Evolutionary conservation across 2,888 invertebrate species (phyloP).

Genomic region (Archips crataeganus): DNA sequence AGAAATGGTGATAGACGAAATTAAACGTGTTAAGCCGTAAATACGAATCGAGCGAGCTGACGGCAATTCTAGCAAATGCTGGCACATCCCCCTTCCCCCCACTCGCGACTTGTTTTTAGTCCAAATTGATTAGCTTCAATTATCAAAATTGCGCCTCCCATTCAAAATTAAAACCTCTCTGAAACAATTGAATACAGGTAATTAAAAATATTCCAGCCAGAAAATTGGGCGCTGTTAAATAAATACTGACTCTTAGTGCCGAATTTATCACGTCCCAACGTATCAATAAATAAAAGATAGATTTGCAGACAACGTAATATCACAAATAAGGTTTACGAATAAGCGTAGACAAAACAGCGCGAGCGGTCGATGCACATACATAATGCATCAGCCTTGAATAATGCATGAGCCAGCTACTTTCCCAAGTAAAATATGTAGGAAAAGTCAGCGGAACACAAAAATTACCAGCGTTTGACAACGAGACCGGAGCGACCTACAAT

Average conservation of each 20-base stretch:
- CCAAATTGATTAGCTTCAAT: slow-evolving; percentile 22
- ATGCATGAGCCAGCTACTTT: slow-evolving; percentile 42
- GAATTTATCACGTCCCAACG: slow-evolving; percentile 9
- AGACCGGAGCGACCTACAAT: slow-evolving; percentile 43
- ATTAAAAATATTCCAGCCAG: slow-evolving; percentile 10
- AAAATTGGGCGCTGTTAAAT: slow-evolving; percentile 15
- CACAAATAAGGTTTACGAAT: slow-evolving; percentile 52
- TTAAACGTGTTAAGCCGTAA: slow-evolving; percentile 1
- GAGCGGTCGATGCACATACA: slow-evolving; percentile 59
- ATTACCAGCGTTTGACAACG: slow-evolving; percentile 41
- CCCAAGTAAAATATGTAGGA: slow-evolving; percentile 42
- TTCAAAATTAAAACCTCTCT: slow-evolving; percentile 7
- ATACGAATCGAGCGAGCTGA: slow-evolving; percentile 17
- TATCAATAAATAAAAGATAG: slow-evolving; percentile 31
- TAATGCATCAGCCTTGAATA: slow-evolving; percentile 55
- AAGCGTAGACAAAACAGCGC: slow-evolving; percentile 45
- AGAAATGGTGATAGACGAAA: neutral
- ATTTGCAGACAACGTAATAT: slow-evolving; percentile 38
- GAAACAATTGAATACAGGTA: slow-evolving; percentile 3
- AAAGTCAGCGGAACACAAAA: slow-evolving; percentile 40
- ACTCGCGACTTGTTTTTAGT: slow-evolving; percentile 12
- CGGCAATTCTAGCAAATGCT: too few relatives aligned
- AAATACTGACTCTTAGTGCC: neutral
- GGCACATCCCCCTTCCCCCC: neutral
- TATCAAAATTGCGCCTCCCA: slow-evolving; percentile 12